Percentiles rank a stretch among this genome's conserved stretches.
Conservation (phyloP, 2,113 vertebrate genomes). For the Ophthalmolycus amberensis region DNA sequence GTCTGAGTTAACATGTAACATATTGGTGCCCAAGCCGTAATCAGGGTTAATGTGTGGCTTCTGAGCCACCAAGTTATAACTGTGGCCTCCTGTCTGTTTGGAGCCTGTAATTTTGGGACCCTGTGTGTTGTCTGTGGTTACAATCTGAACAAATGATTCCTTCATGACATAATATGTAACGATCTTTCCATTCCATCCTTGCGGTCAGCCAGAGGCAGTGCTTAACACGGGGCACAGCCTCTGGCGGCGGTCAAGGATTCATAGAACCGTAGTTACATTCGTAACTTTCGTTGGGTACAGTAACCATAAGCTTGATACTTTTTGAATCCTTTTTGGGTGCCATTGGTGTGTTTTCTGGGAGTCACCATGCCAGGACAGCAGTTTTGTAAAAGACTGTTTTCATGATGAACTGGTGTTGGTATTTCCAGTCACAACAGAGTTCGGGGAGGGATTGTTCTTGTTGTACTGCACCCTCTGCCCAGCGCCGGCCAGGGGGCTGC, state of each 20-base stretch:
- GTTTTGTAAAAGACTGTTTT: conserved; percentile 20
- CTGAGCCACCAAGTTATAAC: conserved; percentile 3
- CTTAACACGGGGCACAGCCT: neutral
- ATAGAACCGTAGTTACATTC: neutral
- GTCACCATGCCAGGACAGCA: conserved; percentile 6
- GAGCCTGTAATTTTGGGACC: conserved; percentile 37
- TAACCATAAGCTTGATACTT: conserved; percentile 13
- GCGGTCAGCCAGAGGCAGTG: neutral
- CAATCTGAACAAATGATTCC: conserved; percentile 6
- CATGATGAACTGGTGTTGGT: conserved; percentile 42
- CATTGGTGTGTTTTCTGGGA: neutral
- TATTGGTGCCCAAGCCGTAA: neutral
- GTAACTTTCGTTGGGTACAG: neutral
- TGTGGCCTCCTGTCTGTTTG: conserved; percentile 2
- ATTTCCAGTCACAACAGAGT: conserved; percentile 68
- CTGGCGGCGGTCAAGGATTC: neutral
- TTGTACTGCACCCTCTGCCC: conserved; percentile 55
- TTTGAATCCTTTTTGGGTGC: neutral
- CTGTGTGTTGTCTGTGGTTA: conserved; percentile 18
- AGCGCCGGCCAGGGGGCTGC: conserved; percentile 63
- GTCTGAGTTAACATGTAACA: conserved; percentile 28
- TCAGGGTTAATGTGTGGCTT: neutral
- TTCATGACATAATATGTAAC: neutral
- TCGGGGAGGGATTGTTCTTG: conserved; percentile 60
- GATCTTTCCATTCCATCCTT: neutral